phyloP scores from a whole-genome alignment of 2,888 invertebrate species.

The Ichneumoninae sp. region DNA sequence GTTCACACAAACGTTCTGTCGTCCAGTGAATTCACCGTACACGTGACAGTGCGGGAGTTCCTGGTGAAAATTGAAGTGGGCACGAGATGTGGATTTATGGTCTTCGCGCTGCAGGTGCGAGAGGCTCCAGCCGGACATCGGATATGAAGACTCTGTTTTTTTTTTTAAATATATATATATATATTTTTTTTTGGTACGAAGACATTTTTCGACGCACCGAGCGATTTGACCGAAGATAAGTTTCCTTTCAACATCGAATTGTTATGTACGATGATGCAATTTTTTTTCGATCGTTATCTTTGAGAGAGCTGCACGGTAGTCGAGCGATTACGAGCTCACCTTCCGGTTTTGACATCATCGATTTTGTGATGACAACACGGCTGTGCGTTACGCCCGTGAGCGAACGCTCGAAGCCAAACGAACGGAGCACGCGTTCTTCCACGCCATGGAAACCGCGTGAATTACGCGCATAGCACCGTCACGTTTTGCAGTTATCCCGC shows the following conservation, averaged over 20 bases:
- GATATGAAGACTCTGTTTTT: conserved; percentile 8
- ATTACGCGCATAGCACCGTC: background rate
- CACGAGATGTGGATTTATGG: conserved; percentile 18
- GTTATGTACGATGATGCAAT: conserved; percentile 32
- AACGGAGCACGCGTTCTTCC: conserved; percentile 7
- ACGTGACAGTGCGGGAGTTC: conserved; percentile 47
- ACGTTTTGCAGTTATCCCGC: conserved; percentile 19
- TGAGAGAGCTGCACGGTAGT: background rate
- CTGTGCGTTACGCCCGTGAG: conserved; percentile 35
- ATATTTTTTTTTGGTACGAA: conserved; percentile 4
- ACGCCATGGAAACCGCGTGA: conserved; percentile 10
- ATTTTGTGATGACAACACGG: conserved; percentile 47
- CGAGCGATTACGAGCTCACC: conserved; percentile 14
- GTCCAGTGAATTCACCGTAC: conserved; percentile 42
- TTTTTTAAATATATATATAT: conserved; percentile 1
- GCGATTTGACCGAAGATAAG: conserved; percentile 59
- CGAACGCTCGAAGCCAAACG: conserved; percentile 16
- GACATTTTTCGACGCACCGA: conserved; percentile 32
- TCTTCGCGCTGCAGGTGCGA: conserved; percentile 35
- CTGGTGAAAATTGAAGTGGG: conserved; percentile 26
- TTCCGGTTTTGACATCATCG: conserved; percentile 43
- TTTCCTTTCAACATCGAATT: conserved; percentile 15
- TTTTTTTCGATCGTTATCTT: background rate
- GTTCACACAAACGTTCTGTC: conserved; percentile 23
- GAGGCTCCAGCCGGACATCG: background rate